Evolutionary conservation across 2,888 invertebrate species (phyloP), one percentile per base, ranked within the genome.

Genomic region (Polylopha cassiicola): DNA sequence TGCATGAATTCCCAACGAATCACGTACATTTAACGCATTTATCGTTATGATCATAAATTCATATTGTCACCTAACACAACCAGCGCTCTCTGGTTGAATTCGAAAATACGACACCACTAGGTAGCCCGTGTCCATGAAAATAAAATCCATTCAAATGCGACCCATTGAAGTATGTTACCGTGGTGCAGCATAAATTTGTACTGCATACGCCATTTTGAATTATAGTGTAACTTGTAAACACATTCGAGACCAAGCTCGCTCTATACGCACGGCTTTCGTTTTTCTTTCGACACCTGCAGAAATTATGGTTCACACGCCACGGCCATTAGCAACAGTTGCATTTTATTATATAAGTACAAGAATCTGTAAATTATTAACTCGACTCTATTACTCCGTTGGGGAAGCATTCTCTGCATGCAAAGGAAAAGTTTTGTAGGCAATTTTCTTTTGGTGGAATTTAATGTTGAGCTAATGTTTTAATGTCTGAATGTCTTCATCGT

Each of bases 141-240:
- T 84, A 82, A 82, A 82, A 84, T 77, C 71, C 70, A 76, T 76
- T 77, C 75, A 71, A 73, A 78, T 80, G 77, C 80, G 77, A 69
- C 76, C 27, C 65, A 77, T 82, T 79, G 71, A 79, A 78, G 80
- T 77, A 71, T 78, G 79, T 76, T 75, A 67, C 73, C 74, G 76
- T 81, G 78, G 66, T 64, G 65, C 68, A 65, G 80, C 76, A 82
- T 82, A 80, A 76, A 82, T 80, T 82, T 80, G 71, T 73, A 72
- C 59, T 66, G 32, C 27, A 27, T 34, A 72, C 70, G 71, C 66
- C 73, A 73, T 80, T n/a, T 80, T 80, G 80, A 84, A 78, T 82
- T 80, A 82, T 80, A 74, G 74, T 76, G 77, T 79, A 79, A 80
- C 75, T 79, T 81, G 82, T 82, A 82, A 81, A 82, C 79, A 81